Evolutionary conservation across 1,140 invertebrate genomes (phyloP), one percentile per base, ranked within the genome.

Genomic region (Daktulosphaira vitifoliae): DNA sequence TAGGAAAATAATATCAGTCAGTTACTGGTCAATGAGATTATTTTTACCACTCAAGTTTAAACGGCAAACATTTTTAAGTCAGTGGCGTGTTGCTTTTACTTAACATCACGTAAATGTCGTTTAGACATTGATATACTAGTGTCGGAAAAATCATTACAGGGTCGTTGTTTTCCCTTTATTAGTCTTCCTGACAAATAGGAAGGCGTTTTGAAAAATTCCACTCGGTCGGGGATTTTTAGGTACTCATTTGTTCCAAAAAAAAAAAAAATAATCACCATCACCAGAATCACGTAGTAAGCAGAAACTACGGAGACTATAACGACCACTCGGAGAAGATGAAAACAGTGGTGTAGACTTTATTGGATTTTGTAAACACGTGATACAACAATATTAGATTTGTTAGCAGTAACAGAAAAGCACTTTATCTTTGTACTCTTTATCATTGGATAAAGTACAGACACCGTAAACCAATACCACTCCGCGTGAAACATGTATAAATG

Each of bases 341-440:
- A 9, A 44, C 18, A 9, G 23, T 18, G 39, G 25, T 25, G 29
- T 22, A 16, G 42, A 48, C 39, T 62, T 62, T 62, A 62, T 62
- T 62, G 56, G 56, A 62, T 62, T 62, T 62, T 37, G 56, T 62
- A 62, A 62, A 62, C 56, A 48, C 56, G 56, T 62, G 42, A 62
- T 62, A 33, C 38, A 62, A 33, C 29, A 33, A 62, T 46, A 62
- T 62, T 62, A 62, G 56, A 62, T 62, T 62, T 62, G 42, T 13
- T 42, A n/a, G 5, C 29, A 5, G 56, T 42, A 42, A 62, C 56
- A 38, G 56, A 62, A 46, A 46, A 46, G 56, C 25, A 62, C 56
- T 62, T 62, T 62, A 62, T 62, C 42, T 62, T 42, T 33, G 56
- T 16, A 15, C 56, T 62, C 39, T 62, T 62, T 62, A 62, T 62